phyloP scores from a whole-genome alignment of 2,888 invertebrate genomes.

The Blastobasis adustella region DNA sequence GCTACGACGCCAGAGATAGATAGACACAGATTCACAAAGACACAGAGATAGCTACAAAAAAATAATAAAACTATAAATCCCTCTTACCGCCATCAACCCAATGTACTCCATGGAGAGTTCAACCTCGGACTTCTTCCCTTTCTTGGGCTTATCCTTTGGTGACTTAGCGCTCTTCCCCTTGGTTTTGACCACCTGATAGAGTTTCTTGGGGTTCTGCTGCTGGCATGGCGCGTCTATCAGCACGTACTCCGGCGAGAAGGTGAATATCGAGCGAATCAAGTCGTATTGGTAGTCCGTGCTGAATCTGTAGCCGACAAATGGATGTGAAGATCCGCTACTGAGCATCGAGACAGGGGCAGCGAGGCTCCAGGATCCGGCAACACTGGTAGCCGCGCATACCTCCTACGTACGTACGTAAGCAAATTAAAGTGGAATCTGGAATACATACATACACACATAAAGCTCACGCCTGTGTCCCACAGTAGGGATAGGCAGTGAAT shows the following conservation, averaged over 20 bases:
- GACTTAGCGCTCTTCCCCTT: constrained; percentile 41
- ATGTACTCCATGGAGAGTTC: constrained; percentile 40
- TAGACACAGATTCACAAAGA: not conserved
- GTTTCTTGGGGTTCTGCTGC: constrained; percentile 40
- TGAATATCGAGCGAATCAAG: constrained; percentile 54
- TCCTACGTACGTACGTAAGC: not conserved
- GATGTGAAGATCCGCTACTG: not conserved
- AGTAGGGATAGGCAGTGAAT: too few relatives aligned
- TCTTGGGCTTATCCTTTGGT: constrained; percentile 26
- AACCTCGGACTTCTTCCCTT: constrained; percentile 40
- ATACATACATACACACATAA: too few relatives aligned
- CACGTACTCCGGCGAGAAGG: constrained; percentile 44
- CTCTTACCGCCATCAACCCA: constrained; percentile 42
- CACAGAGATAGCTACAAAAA: not conserved
- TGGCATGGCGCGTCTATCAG: constrained; percentile 47
- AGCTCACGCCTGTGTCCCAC: too few relatives aligned
- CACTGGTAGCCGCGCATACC: not conserved
- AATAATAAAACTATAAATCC: not conserved
- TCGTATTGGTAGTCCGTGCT: constrained; percentile 62
- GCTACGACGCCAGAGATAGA: too few relatives aligned
- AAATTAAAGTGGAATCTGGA: not conserved
- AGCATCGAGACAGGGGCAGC: not conserved
- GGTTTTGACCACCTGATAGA: constrained; percentile 35
- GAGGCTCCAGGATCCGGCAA: not conserved
- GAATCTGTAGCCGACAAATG: constrained; percentile 31